phyloP scores from a whole-genome alignment of 2,888 invertebrate genomes.

The Caenorhabditis becei region DNA sequence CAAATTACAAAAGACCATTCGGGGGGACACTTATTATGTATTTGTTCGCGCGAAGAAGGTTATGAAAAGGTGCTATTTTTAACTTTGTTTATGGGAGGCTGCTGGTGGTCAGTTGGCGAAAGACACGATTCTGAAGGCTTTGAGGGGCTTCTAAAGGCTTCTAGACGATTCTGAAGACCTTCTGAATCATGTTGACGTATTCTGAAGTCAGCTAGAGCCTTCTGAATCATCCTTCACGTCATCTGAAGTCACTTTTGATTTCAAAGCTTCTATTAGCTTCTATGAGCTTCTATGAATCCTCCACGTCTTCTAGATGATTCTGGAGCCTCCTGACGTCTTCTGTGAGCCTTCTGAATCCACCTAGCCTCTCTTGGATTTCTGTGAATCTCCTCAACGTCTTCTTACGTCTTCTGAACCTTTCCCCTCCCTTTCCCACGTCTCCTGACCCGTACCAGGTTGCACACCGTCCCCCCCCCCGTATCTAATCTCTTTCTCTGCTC shows the following conservation, averaged over 20 bases:
- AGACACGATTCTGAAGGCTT: not conserved
- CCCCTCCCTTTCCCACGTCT: not conserved
- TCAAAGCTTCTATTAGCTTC: too few species aligned
- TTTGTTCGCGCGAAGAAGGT: not conserved
- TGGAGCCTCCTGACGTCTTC: not conserved
- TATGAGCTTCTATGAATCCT: too few species aligned
- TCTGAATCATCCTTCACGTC: too few species aligned
- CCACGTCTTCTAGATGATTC: not conserved
- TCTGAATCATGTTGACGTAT: too few species aligned
- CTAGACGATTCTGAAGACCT: not conserved
- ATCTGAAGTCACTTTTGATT: too few species aligned
- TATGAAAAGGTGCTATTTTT: not conserved
- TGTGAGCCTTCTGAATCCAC: not conserved
- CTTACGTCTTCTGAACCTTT: not conserved
- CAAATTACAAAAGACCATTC: constrained; percentile 7
- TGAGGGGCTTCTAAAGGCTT: not conserved
- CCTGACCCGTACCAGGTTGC: not conserved
- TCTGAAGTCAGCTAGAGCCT: too few species aligned
- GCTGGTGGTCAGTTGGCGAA: too few species aligned
- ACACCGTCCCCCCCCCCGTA: not conserved
- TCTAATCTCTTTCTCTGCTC: not conserved
- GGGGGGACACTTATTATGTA: not conserved
- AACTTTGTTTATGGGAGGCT: not conserved
- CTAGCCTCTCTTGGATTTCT: too few species aligned
- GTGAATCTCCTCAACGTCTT: too few species aligned